Evolutionary conservation across 2,797 vertebrate genomes (phyloP).

Genomic region (Carcharodon carcharias): DNA sequence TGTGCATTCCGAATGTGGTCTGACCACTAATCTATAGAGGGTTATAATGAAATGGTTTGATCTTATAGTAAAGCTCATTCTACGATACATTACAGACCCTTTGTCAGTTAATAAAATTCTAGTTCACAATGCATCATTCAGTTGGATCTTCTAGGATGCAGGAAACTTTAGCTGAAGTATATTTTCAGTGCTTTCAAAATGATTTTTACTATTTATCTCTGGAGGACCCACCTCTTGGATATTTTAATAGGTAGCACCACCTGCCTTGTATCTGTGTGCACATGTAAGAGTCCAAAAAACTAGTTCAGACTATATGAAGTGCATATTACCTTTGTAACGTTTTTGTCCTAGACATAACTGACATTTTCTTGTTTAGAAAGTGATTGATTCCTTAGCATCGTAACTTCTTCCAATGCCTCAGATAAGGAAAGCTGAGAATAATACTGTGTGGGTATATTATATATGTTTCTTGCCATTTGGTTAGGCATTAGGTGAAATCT

Average conservation of each 20-base stretch:
- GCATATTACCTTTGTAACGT: no score
- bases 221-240: neutral
- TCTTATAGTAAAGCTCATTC: no score
- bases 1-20: neutral
- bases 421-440: no score
- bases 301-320: no score
- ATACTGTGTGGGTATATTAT: neutral
- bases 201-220: neutral
- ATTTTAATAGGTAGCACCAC: neutral
- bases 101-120: no score
- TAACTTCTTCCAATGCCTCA: no score
- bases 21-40: neutral
- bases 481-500: neutral
- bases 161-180: neutral
- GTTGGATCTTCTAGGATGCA: neutral
- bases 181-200: neutral
- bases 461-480: neutral
- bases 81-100: no score
- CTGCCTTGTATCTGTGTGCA: neutral
- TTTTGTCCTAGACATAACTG: no score
- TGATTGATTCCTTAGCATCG: no score
- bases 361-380: no score
- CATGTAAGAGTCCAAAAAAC: neutral
- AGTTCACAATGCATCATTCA: neutral
- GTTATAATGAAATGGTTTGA: neutral